Evolutionary conservation across 2,113 vertebrate genomes (phyloP), one percentile per base, ranked within the genome.

Genomic region (Lampris incognitus): DNA sequence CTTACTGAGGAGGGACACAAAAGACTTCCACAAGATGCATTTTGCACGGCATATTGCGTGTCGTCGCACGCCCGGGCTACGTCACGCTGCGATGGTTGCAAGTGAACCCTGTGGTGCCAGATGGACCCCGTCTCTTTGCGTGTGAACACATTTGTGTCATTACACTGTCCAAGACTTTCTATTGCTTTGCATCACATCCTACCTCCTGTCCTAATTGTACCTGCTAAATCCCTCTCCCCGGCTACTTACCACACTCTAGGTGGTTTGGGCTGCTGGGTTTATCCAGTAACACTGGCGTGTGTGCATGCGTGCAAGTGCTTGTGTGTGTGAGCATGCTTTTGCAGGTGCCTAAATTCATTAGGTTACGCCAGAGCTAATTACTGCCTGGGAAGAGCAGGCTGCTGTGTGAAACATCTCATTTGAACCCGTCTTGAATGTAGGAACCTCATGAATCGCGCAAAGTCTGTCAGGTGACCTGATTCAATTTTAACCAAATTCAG

Each of bases 101-200:
- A 82, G 65, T 78, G 79, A 82, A 72, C 80, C 55, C 76, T 65
- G 66, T 66, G 77, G 49, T 73, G 67, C 54, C 82, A 85, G 76
- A 90, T 80, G 79, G 79, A 77, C 81, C 52, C 88, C 76, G 48
- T 83, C 13, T 40, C 64, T 59, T 58, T 66, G 74, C 6, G 41
- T 59, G 52, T 67, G 66, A 41, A 74, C 72, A 51, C 57, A 13
- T 13, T 85, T 79, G 56, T 63, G 62, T 50, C 5, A 58, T 44
- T n/a, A 77, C 51, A 61, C 60, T 71, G 59, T 36, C 55, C 39
- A 59, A 39, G 6, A 39, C 38, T 10, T 59, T 39, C 38, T 9
- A 59, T 59, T 9, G 37, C 83, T 79, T 71, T 74, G 9, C 4
- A 74, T 69, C 1, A 51, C 55, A 61, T 56, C 38, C 49, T 49